Evolutionary conservation across 1,140 invertebrate genomes (phyloP).

Genomic region (Achatina immaculata): DNA sequence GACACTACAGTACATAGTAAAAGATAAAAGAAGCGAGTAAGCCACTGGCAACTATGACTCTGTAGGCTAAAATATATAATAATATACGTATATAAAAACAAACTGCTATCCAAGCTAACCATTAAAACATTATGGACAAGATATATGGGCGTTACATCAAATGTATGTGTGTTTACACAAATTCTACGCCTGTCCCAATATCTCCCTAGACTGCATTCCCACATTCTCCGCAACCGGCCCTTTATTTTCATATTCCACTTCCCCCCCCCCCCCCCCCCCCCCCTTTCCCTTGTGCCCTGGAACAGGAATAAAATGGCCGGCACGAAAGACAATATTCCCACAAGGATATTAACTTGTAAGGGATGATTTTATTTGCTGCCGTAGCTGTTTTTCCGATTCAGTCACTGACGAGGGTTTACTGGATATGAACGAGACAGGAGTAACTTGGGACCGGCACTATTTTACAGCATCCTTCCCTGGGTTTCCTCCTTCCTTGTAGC

Average conservation of each 20-base stretch:
- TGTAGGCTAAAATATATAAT: too few species aligned
- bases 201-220: not conserved
- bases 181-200: not conserved
- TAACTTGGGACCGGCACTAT: not conserved
- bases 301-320: slow-evolving; percentile 3
- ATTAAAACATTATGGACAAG: not conserved
- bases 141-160: not conserved
- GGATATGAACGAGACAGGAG: not conserved
- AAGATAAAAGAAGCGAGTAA: too few species aligned
- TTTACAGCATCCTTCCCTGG: not conserved
- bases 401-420: slow-evolving; percentile 7
- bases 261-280: not conserved
- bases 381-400: not conserved
- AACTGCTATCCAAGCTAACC: too few species aligned
- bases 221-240: not conserved
- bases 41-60: too few species aligned
- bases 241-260: not conserved
- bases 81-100: too few species aligned
- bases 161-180: slow-evolving; percentile 7
- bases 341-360: not conserved
- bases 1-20: too few species aligned
- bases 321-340: slow-evolving; percentile 1
- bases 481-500: not conserved
- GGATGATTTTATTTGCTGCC: slow-evolving; percentile 14
- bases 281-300: not conserved